Base-by-base conservation (phyloP, 2,797 vertebrate species). In the Melanogrammus aeglefinus region DNA sequence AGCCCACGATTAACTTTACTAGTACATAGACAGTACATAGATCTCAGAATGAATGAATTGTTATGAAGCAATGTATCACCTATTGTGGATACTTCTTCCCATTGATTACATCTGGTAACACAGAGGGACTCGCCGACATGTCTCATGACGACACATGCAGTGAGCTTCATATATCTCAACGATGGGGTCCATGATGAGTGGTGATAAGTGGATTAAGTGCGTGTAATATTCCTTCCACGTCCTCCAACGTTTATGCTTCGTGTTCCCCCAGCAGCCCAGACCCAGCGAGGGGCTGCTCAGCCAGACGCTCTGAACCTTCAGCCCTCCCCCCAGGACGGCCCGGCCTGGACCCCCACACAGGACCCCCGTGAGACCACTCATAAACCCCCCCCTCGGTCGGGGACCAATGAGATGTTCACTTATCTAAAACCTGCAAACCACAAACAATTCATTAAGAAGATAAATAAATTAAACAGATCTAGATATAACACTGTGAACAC, bases 231-330 rank as follows among this genome's bases (percentile, higher is more conserved):
- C 12, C n/a, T 66, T 33, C 31, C 21, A 5, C 29, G 35, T 10
- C 0, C 51, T 9, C 44, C 3, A 0, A n/a, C 74, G 4, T 63
- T 0, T 0, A 27, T 74, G 0, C 72, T 9, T 82, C 69, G 29
- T 77, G 10, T 80, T 44, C 66, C 10, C 76, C 10, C 76, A 90
- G 86, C 78, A 36, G 70, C 77, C n/a, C n/a, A 0, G 87, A 88
- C 69, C 89, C 88, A 0, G 90, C 93, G 27, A 74, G 70, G 0
- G 21, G 70, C 0, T 75, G 72, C 6, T 83, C 80, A 35, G 73
- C 85, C 0, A 16, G 74, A 0, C 72, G 16, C 14, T 39, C 82
- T 73, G 75, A n/a, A 72, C 51, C 12, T 74, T 39, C 12, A 73
- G 76, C 5, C 16, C 1, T 78, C 57, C 16, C 70, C 27, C 12